Percentiles rank a stretch among this genome's conserved stretches.
Evolutionary conservation across 35 echinoderm and acorn worm genomes (phyloP).

Genomic region (Holothuria glaberrima): DNA sequence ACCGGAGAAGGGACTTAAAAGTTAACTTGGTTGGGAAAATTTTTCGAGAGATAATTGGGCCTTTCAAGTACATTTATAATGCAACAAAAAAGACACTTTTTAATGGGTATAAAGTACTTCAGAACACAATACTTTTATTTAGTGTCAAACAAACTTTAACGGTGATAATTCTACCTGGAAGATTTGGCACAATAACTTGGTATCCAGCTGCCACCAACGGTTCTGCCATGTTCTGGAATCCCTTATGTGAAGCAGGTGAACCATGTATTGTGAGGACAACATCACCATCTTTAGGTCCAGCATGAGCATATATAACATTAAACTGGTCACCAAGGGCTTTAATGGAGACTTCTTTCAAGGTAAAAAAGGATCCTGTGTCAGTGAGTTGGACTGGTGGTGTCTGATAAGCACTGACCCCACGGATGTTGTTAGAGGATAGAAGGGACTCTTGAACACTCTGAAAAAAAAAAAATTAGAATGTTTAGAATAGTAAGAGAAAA

Average conservation of each 20-base stretch:
- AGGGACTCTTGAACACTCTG: not conserved
- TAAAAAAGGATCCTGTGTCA: conserved; percentile 21
- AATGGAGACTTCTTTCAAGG: conserved; percentile 12
- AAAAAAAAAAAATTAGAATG: not conserved
- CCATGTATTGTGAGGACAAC: conserved; percentile 34
- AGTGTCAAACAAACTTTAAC: not conserved
- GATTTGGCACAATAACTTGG: conserved; percentile 42
- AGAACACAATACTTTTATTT: too few relatives aligned
- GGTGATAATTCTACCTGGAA: conserved; percentile 7
- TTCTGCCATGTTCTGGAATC: conserved; percentile 30
- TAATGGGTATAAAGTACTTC: too few relatives aligned
- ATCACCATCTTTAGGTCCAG: conserved; percentile 29
- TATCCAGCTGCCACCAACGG: conserved; percentile 36
- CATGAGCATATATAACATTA: conserved; percentile 28
- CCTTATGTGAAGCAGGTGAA: conserved; percentile 35
- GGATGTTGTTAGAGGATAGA: not conserved
- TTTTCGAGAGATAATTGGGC: too few relatives aligned
- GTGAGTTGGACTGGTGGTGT: not conserved
- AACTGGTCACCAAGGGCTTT: conserved; percentile 28
- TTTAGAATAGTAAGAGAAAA: not conserved
- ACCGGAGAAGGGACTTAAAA: too few relatives aligned
- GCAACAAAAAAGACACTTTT: too few relatives aligned
- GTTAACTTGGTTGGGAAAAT: too few relatives aligned
- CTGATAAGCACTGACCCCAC: not conserved
- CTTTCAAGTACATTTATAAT: too few relatives aligned